Conservation (phyloP, 92 coral and sea anemone genomes). For the Epizoanthus ramosus region DNA sequence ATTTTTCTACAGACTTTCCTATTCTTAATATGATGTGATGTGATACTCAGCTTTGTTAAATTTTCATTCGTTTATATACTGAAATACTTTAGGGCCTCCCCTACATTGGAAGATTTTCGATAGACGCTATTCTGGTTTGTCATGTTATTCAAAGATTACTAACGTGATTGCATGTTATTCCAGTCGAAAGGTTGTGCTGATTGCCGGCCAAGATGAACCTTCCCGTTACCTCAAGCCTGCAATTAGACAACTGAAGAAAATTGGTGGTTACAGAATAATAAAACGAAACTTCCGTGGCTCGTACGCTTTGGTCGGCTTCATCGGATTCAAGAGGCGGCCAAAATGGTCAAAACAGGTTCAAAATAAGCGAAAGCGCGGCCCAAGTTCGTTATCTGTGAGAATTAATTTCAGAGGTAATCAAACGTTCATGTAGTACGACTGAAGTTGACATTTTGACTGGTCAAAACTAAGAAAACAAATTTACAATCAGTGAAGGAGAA, state of each 20-base stretch:
- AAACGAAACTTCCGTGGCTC: conserved; percentile 36
- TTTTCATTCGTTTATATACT: no score
- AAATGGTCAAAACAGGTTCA: conserved; percentile 43
- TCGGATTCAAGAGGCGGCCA: conserved; percentile 35
- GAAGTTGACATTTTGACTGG: no score
- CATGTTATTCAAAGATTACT: neutral
- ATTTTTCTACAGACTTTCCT: no score
- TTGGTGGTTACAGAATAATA: conserved; percentile 23
- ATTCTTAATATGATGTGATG: no score
- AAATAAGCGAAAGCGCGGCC: conserved; percentile 23
- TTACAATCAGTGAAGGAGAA: no score
- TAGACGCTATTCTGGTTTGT: neutral
- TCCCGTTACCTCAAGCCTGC: conserved; percentile 22
- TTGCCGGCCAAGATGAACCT: conserved; percentile 47
- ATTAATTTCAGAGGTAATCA: conserved; percentile 27
- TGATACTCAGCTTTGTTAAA: no score
- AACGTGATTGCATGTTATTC: no score
- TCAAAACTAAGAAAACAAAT: no score
- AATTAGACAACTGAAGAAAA: conserved; percentile 7
- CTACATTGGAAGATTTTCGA: no score
- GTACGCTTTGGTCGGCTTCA: conserved; percentile 40
- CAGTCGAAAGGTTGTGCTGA: conserved; percentile 33
- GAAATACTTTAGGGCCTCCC: no score
- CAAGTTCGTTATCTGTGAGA: conserved; percentile 34
- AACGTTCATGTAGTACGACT: no score